Percentiles rank a stretch among this genome's conserved stretches.
These are phyloP conservation scores for Papilio glaucus DNA, from an alignment of 1,140 invertebrate species.

Conservation along the genomic window DNA sequence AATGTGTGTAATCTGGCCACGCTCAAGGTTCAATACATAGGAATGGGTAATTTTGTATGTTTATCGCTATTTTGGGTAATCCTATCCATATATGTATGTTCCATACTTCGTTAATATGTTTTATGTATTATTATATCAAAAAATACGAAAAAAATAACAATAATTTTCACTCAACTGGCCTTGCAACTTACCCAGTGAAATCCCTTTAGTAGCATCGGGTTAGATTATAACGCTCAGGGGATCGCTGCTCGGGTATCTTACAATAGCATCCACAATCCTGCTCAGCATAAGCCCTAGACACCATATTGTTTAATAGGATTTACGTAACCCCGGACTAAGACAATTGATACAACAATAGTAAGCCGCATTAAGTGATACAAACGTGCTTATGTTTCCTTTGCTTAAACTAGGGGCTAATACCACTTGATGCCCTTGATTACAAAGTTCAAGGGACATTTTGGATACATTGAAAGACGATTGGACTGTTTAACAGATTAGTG, in stretches of 20 bases:
- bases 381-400: background rate
- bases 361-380: constrained; percentile 9
- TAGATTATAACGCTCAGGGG: constrained; percentile 2
- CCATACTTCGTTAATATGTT: no score
- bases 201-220: background rate
- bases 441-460: background rate
- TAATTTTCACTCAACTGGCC: background rate
- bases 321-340: background rate
- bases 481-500: background rate
- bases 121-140: background rate
- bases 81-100: no score
- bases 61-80: no score
- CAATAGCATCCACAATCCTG: background rate
- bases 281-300: constrained; percentile 6
- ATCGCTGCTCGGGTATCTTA: background rate
- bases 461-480: background rate
- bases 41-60: no score
- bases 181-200: background rate
- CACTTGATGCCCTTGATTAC: background rate
- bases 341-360: background rate
- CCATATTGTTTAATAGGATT: constrained; percentile 15
- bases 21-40: no score
- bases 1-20: no score
- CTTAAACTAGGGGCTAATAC: no score
- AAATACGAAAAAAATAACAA: background rate